A percentile compares a stretch with the other conserved stretches of the same genome.
phyloP scores from a whole-genome alignment of 2,797 vertebrate species.

The Perodicticus potto region DNA sequence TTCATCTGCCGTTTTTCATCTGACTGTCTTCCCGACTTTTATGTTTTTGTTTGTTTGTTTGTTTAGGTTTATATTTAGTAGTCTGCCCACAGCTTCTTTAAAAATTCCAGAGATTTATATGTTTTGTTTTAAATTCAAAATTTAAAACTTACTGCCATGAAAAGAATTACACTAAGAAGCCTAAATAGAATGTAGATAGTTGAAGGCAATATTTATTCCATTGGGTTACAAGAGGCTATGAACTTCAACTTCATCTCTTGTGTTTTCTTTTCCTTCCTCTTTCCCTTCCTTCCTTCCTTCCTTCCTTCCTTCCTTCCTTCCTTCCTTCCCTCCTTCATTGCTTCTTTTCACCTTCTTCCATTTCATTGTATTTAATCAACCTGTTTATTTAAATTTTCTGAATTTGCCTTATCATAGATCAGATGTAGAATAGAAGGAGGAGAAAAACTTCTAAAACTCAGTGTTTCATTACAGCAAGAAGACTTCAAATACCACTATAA shows the following conservation, averaged over 20 bases:
- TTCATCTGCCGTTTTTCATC: not conserved
- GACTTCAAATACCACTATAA: not conserved
- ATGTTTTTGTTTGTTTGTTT: no score
- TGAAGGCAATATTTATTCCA: not conserved
- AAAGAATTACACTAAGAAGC: not conserved
- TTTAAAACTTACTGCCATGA: no score
- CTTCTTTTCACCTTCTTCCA: not conserved
- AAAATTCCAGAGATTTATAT: not conserved
- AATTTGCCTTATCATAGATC: no score
- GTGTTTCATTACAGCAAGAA: not conserved
- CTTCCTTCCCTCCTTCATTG: no score
- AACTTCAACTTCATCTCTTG: not conserved
- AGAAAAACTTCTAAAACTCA: not conserved
- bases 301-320: not conserved
- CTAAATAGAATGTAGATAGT: not conserved
- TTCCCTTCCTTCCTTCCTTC: not conserved
- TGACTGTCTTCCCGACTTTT: not conserved
- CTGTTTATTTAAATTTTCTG: not conserved
- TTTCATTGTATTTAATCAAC: not conserved
- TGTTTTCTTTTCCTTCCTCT: not conserved
- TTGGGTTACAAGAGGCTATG: rapidly evolving
- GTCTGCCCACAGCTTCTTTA: not conserved
- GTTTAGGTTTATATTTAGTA: not conserved
- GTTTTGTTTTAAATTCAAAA: not conserved
- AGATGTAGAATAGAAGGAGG: not conserved